Percentiles rank a stretch among this genome's conserved stretches.
Evolutionary conservation across 2,113 vertebrate genomes (phyloP).

Genomic region (Entomyzon cyanotis): DNA sequence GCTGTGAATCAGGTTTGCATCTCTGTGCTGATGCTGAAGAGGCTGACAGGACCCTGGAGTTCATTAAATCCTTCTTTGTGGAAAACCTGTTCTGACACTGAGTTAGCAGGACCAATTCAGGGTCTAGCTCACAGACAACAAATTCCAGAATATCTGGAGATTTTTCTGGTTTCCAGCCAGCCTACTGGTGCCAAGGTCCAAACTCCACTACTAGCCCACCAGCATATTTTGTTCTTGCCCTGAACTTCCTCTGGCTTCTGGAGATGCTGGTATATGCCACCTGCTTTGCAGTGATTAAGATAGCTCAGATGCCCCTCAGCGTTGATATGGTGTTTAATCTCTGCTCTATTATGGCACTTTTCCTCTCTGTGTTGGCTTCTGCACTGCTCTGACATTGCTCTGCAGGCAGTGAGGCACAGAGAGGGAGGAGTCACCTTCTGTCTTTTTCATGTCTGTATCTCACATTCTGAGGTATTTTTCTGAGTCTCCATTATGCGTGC

Average conservation of each 20-base stretch:
- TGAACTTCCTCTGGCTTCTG: background rate
- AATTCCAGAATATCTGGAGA: background rate
- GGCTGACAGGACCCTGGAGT: accelerated
- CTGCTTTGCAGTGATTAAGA: background rate
- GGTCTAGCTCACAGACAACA: background rate
- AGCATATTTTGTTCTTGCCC: background rate
- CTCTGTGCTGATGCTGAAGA: background rate
- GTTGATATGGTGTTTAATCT: background rate
- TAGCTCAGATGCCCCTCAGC: background rate
- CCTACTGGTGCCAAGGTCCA: background rate
- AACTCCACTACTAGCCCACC: background rate
- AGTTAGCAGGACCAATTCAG: background rate
- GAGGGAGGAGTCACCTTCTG: background rate
- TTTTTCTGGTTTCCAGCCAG: background rate
- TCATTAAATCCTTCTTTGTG: background rate
- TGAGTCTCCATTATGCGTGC: accelerated
- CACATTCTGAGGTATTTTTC: background rate
- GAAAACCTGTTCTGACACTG: background rate
- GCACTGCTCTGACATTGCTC: background rate
- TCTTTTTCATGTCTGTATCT: background rate
- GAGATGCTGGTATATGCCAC: background rate
- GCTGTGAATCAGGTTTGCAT: background rate
- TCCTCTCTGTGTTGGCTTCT: background rate
- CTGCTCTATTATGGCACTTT: background rate
- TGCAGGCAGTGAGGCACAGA: background rate